These are phyloP conservation scores for Pantala flavescens DNA, from an alignment of 1,140 invertebrate genomes.

Conservation along the genomic window DNA sequence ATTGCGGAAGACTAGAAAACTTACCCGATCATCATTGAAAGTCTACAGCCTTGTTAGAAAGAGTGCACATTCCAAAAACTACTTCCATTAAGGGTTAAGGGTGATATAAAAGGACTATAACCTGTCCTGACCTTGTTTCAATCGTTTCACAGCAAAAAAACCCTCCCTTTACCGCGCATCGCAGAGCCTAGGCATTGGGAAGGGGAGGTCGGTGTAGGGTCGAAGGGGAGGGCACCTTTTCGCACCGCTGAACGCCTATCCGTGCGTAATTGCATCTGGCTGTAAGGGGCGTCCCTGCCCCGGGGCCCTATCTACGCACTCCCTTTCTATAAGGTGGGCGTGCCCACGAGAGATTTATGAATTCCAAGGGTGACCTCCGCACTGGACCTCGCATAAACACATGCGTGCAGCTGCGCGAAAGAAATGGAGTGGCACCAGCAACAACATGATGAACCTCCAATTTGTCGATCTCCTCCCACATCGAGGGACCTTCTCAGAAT, in stretches of 20 bases:
- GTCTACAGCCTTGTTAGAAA: too few relatives aligned
- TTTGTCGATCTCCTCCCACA: not conserved
- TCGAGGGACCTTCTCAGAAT: not conserved
- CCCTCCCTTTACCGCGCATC: too few relatives aligned
- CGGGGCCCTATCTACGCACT: not conserved
- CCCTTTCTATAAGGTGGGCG: not conserved
- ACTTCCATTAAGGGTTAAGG: too few relatives aligned
- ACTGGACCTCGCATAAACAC: not conserved
- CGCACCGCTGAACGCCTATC: not conserved
- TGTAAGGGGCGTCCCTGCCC: not conserved
- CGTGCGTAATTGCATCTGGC: not conserved
- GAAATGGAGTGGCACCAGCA: not conserved
- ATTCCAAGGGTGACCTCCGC: not conserved
- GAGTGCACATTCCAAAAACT: too few relatives aligned
- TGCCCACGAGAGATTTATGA: not conserved
- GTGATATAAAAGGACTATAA: too few relatives aligned
- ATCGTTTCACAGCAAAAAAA: too few relatives aligned
- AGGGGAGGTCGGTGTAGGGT: not conserved
- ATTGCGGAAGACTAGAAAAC: too few relatives aligned
- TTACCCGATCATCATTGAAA: too few relatives aligned
- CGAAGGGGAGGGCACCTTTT: not conserved
- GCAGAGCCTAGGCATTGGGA: too few relatives aligned
- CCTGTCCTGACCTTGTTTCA: too few relatives aligned
- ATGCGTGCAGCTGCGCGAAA: not conserved
- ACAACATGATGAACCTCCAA: not conserved